phyloP scores from a whole-genome alignment of 2,113 vertebrate species.

The Corythornis vintsioides region DNA sequence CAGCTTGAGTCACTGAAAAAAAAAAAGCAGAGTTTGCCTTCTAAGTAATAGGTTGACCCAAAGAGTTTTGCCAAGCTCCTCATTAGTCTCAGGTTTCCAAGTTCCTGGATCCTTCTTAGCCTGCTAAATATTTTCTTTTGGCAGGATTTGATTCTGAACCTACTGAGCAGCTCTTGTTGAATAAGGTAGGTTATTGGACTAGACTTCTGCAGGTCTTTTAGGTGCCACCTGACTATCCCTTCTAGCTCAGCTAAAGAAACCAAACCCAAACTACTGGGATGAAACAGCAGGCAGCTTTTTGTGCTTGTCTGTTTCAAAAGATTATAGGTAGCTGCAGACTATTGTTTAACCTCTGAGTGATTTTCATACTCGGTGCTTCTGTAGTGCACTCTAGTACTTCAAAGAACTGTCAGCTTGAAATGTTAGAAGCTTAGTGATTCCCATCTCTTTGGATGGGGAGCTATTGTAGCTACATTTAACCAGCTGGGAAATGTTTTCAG shows the following conservation, averaged over 20 bases:
- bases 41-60: too few species aligned
- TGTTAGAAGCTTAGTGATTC: not conserved
- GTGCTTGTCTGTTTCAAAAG: not conserved
- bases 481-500: not conserved
- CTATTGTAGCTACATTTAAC: not conserved
- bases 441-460: not conserved
- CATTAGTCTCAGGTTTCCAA: not conserved
- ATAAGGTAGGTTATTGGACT: not conserved
- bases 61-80: not conserved
- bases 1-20: too few species aligned
- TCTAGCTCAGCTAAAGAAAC: not conserved
- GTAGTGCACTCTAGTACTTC: not conserved
- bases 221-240: not conserved
- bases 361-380: not conserved
- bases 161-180: not conserved
- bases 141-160: not conserved
- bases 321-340: not conserved
- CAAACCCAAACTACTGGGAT: not conserved
- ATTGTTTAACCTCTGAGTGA: not conserved
- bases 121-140: not conserved
- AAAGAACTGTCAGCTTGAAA: not conserved
- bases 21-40: too few species aligned
- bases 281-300: not conserved
- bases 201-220: not conserved
- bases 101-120: not conserved